phyloP scores from a whole-genome alignment of 2,113 vertebrate species.

The Tautogolabrus adspersus region DNA sequence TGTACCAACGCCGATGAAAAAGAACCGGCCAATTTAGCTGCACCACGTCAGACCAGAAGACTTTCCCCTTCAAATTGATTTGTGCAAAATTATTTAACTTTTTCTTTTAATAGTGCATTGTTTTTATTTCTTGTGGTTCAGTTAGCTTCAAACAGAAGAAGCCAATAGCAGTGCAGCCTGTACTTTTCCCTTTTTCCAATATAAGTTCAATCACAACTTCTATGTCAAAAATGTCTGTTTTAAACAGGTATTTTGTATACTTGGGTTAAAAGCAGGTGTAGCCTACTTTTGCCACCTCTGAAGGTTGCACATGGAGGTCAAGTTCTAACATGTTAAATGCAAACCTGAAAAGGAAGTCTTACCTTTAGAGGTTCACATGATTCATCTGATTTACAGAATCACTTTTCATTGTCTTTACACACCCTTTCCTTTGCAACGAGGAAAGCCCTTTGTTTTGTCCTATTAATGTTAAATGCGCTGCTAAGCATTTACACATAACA shows the following conservation, averaged over 20 bases:
- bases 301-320: constrained; percentile 26
- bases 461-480: constrained; percentile 39
- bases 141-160: neutral
- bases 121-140: too few relatives aligned
- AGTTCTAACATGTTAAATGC: constrained; percentile 33
- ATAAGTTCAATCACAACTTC: neutral
- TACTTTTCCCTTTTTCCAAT: neutral
- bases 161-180: neutral
- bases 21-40: too few relatives aligned
- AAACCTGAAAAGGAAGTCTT: constrained; percentile 33
- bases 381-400: constrained; percentile 34
- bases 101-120: too few relatives aligned
- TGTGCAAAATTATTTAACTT: too few relatives aligned
- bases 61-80: too few relatives aligned
- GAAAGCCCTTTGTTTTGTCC: constrained; percentile 45
- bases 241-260: neutral
- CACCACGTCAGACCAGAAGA: too few relatives aligned
- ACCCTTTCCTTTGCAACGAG: constrained; percentile 27
- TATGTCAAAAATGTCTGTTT: neutral
- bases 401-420: constrained; percentile 21
- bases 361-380: constrained; percentile 20
- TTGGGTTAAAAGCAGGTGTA: neutral
- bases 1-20: neutral
- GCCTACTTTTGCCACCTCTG: neutral
- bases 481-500: constrained; percentile 48